Percentiles rank a stretch among this genome's conserved stretches.
Conservation (phyloP, 1,140 invertebrate genomes). For the Chironomus tepperi region DNA sequence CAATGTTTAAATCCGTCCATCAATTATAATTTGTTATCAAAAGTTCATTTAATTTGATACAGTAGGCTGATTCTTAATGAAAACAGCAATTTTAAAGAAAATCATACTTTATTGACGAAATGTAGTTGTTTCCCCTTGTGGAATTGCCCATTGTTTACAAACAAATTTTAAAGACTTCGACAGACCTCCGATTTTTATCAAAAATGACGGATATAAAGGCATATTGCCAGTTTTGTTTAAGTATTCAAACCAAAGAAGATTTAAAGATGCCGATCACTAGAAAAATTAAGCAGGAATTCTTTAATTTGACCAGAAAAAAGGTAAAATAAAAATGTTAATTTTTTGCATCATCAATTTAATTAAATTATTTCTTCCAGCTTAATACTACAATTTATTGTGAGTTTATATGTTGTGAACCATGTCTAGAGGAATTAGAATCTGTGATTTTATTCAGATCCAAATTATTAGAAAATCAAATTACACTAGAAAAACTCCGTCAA, state of each 20-base stretch:
- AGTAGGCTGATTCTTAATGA: no score
- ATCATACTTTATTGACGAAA: no score
- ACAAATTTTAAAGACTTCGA: no score
- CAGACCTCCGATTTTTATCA: no score
- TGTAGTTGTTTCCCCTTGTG: no score
- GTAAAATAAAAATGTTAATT: neutral
- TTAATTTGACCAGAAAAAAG: neutral
- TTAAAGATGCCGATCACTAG: neutral
- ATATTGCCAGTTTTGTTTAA: neutral
- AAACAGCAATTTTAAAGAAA: no score
- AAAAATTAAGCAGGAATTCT: constrained; percentile 1
- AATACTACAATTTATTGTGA: neutral
- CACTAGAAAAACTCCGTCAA: neutral
- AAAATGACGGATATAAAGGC: neutral
- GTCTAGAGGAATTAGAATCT: neutral
- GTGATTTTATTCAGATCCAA: neutral
- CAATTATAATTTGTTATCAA: no score
- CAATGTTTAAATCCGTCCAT: no score
- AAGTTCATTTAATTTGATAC: no score
- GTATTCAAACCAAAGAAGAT: neutral
- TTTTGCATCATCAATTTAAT: neutral
- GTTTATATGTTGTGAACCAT: constrained; percentile 1
- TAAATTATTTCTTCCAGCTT: neutral
- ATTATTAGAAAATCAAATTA: neutral
- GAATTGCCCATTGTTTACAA: no score